phyloP scores from a whole-genome alignment of 2,113 vertebrate species.

The Telmatochromis bifrenatus region DNA sequence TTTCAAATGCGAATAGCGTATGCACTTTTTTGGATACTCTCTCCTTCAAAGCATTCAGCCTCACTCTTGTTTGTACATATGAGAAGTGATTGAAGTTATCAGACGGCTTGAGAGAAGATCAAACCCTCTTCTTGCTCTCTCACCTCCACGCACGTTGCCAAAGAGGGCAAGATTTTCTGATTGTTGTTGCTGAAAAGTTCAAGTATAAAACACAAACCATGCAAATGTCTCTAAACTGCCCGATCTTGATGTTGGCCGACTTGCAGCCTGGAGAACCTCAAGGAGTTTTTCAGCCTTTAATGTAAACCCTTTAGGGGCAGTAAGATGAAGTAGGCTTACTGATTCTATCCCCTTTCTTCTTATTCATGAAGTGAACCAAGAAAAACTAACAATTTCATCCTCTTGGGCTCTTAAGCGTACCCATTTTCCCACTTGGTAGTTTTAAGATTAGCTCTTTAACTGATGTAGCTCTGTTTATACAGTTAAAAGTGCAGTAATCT shows the following conservation, averaged over 20 bases:
- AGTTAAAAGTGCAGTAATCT: neutral
- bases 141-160: neutral
- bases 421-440: neutral
- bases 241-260: neutral
- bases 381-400: neutral
- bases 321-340: neutral
- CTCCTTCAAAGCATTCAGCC: neutral
- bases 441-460: neutral
- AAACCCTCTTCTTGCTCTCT: neutral
- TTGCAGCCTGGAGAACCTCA: neutral
- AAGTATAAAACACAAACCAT: neutral
- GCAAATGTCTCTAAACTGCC: neutral
- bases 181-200: neutral
- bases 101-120: neutral
- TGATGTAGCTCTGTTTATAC: neutral
- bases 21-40: neutral
- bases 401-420: neutral
- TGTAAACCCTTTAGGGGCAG: neutral
- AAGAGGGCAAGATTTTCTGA: slow-evolving; percentile 11
- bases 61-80: neutral
- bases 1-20: neutral
- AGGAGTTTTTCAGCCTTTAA: neutral
- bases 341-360: neutral
- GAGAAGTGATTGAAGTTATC: neutral
- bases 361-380: neutral